Evolutionary conservation across 2,888 invertebrate species (phyloP).

Genomic region (Ectemnius cavifrons): DNA sequence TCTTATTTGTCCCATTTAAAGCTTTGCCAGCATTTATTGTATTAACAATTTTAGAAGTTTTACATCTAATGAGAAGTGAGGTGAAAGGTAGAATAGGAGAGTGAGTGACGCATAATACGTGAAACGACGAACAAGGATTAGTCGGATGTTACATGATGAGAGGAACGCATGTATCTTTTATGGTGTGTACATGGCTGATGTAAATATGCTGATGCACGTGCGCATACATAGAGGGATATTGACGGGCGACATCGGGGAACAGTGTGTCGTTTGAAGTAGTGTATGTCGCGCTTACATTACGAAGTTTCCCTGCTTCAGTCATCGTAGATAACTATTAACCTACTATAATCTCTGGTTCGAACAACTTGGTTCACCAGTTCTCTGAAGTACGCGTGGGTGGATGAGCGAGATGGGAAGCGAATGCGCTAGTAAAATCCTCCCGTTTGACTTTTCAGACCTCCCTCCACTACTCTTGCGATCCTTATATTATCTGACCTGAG

Average conservation of each 20-base stretch:
- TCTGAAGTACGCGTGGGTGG: too few species aligned
- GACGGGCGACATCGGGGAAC: not conserved
- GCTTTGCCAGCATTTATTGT: too few species aligned
- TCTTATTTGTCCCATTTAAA: too few species aligned
- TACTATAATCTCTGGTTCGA: slow-evolving; percentile 39
- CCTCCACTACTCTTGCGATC: slow-evolving; percentile 10
- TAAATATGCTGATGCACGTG: slow-evolving; percentile 2
- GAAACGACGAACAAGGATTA: too few species aligned
- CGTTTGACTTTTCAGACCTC: slow-evolving; percentile 38
- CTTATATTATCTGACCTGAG: not conserved
- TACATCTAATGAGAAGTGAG: too few species aligned
- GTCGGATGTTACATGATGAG: not conserved
- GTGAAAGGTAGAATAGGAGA: too few species aligned
- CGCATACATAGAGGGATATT: not conserved
- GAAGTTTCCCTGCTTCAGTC: slow-evolving; percentile 18
- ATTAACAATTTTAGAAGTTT: too few species aligned
- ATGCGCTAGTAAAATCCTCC: slow-evolving; percentile 33
- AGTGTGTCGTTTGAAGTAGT: not conserved
- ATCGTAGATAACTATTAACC: slow-evolving; percentile 34
- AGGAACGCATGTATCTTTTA: not conserved
- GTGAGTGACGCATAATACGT: too few species aligned
- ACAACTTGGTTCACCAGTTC: slow-evolving; percentile 27
- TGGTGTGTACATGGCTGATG: not conserved
- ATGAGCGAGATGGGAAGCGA: slow-evolving; percentile 10
- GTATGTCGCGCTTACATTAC: slow-evolving; percentile 22